Base-by-base conservation (phyloP, 1,140 invertebrate genomes). In the Aphaenogaster ashmeadi region DNA sequence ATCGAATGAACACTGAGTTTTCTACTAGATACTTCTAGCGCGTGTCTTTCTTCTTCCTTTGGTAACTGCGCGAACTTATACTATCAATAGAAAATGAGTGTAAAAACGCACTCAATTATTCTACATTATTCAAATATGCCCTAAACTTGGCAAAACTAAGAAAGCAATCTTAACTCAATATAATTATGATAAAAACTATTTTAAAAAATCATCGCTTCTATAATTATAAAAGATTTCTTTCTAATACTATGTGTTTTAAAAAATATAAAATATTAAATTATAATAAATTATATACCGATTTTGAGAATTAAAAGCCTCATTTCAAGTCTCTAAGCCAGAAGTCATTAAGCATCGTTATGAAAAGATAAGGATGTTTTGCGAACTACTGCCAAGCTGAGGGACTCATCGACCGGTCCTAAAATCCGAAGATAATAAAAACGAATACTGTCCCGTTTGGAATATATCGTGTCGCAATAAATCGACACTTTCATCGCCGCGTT, bases 361-460 rank as follows among this genome's bases (percentile, higher is more conserved):
- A 47, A 44, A 44, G 7, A 80, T 15, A 54, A 11, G 3, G 5
- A 58, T 47, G 8, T 83, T 1, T 60, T 8, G 11, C 5, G 6
- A 47, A 4, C 41, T 60, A 69, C 3, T 44, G 69, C 27, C 41
- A 74, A 84, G 54, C 4, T 27, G 7, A 36, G 36, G 8, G 15
- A 9, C 47, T 15, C 11, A 18, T 38, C n/a, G 15, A 72, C 18
- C 50, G 7, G 21, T 64, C n/a, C 38, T 64, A 72, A 54, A 69
- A 67, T 81, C 60, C 21, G 4, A 38, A 50, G 15, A 15, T 44
- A 71, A 81, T 81, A 71, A 81, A 81, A 81, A 81, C 52, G 38
- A 84, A 84, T 84, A 84, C 69, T 84, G 80, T 84, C 41, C 56
- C 50, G 36, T 87, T 33, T 84, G 69, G 80, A 84, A 84, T 83